A percentile compares a stretch with the other conserved stretches of the same genome.
Conservation (phyloP, 1,140 invertebrate genomes). For the Pachyrhynchus sulphureomaculatus region DNA sequence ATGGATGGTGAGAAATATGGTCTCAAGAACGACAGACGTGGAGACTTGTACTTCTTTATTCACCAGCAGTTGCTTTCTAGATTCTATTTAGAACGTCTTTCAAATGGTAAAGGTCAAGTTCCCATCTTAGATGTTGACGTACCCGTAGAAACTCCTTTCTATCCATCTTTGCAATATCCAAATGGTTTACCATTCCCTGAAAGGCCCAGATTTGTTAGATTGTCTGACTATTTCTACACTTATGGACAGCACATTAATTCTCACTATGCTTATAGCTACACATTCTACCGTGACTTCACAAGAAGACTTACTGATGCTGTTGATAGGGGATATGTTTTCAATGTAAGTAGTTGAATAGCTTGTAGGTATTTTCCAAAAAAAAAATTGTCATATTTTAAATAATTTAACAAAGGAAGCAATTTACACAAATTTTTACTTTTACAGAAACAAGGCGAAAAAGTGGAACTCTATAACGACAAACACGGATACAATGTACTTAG, state of each 20-base stretch:
- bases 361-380: too few species aligned
- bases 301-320: conserved; percentile 63
- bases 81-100: conserved; percentile 69
- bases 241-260: conserved; percentile 29
- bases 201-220: conserved; percentile 54
- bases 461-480: conserved; percentile 54
- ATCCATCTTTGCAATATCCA: conserved; percentile 62
- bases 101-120: conserved; percentile 63
- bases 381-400: too few species aligned
- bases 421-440: conserved; percentile 20
- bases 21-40: conserved; percentile 57
- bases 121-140: conserved; percentile 58
- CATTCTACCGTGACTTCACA: conserved; percentile 56
- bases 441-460: conserved; percentile 54
- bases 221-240: conserved; percentile 48
- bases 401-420: too few species aligned
- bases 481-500: conserved; percentile 65
- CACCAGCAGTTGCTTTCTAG: conserved; percentile 64
- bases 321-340: conserved; percentile 59
- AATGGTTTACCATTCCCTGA: conserved; percentile 67
- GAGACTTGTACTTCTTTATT: conserved; percentile 63
- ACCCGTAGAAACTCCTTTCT: conserved; percentile 62
- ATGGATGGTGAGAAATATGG: conserved; percentile 58
- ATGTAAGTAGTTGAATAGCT: conserved; percentile 48
- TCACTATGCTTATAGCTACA: conserved; percentile 35